A percentile compares a stretch with the other conserved stretches of the same genome.
Conservation (phyloP, 2,113 vertebrate genomes). For the Cottus gobio region DNA sequence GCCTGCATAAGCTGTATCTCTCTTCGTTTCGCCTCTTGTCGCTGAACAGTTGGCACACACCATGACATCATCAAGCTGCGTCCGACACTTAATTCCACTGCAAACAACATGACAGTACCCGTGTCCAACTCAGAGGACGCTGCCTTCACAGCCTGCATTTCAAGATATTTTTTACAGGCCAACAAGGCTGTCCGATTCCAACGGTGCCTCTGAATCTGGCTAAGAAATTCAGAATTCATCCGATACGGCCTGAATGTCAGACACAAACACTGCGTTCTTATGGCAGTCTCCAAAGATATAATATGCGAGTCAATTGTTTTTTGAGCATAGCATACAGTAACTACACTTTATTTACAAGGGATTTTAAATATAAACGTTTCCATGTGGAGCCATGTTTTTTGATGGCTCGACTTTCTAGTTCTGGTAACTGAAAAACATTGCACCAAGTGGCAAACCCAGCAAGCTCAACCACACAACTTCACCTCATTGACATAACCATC, state of each 20-base stretch:
- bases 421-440: background rate
- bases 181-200: background rate
- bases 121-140: slow-evolving; percentile 23
- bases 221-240: background rate
- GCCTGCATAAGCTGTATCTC: slow-evolving; percentile 69
- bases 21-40: slow-evolving; percentile 46
- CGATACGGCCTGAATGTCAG: background rate
- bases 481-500: background rate
- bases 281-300: background rate
- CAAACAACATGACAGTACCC: slow-evolving; percentile 34
- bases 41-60: slow-evolving; percentile 56
- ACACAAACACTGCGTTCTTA: slow-evolving; percentile 2
- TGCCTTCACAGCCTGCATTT: background rate
- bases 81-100: slow-evolving; percentile 39
- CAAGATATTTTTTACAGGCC: background rate
- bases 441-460: background rate
- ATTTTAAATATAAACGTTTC: background rate
- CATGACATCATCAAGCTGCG: slow-evolving; percentile 74
- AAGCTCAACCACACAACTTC: background rate
- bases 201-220: background rate
- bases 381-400: background rate
- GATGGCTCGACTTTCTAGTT: background rate
- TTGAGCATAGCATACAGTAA: background rate
- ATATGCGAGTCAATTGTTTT: slow-evolving; percentile 10
- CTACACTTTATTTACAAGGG: no score